phyloP scores from a whole-genome alignment of 2,113 vertebrate species.

The Muntiacus muntjak region DNA sequence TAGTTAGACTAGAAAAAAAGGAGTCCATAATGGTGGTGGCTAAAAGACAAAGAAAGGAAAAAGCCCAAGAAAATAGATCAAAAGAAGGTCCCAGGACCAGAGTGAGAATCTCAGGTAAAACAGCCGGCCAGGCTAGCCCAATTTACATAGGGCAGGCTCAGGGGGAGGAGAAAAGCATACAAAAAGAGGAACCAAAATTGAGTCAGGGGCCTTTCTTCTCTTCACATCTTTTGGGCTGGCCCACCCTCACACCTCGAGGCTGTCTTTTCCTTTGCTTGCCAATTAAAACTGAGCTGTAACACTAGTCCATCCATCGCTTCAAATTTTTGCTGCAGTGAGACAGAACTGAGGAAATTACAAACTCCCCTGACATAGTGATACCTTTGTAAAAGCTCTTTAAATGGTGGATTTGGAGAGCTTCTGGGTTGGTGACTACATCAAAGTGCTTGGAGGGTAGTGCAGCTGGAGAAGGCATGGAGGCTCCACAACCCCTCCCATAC shows the following conservation, averaged over 20 bases:
- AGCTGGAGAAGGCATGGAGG: not conserved
- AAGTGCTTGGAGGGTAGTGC: not conserved
- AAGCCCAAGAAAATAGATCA: not conserved
- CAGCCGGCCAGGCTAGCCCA: not conserved
- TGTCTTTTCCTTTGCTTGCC: not conserved
- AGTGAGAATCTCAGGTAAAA: not conserved
- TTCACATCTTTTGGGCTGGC: not conserved
- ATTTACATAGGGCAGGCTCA: not conserved
- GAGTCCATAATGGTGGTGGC: not conserved
- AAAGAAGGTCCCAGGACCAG: not conserved
- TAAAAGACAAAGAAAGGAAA: not conserved
- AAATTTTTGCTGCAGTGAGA: not conserved
- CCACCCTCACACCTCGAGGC: rapidly evolving
- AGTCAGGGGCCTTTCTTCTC: not conserved
- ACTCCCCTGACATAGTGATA: not conserved
- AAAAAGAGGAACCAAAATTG: not conserved
- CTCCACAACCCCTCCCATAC: not conserved
- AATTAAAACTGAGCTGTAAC: not conserved
- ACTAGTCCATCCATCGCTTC: not conserved
- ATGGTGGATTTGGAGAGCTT: not conserved
- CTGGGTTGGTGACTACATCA: not conserved
- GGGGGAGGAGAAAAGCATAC: not conserved
- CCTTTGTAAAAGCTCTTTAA: not conserved
- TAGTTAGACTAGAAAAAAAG: not conserved
- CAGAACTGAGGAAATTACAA: not conserved